These are phyloP conservation scores for Lucinisca nassula DNA, from an alignment of 2,888 invertebrate species.

Conservation along the genomic window DNA sequence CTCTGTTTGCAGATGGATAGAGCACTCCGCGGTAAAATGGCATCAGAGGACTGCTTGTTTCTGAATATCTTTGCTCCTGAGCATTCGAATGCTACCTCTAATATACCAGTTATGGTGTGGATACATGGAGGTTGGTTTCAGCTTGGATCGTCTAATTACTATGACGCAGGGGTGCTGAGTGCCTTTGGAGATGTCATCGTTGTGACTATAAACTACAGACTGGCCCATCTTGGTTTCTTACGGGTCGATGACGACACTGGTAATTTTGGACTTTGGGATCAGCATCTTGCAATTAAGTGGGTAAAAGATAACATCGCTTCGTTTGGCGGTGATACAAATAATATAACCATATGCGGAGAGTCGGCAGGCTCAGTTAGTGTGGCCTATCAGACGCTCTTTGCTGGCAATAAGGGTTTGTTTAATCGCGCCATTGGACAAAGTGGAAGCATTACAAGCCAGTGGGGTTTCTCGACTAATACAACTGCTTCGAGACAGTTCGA, in stretches of 20 bases:
- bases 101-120: slow-evolving; percentile 57
- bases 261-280: slow-evolving; percentile 80
- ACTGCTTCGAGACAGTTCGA: background rate
- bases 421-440: slow-evolving; percentile 75
- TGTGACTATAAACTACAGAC: slow-evolving; percentile 74
- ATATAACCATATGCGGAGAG: slow-evolving; percentile 77
- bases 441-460: slow-evolving; percentile 50
- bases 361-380: slow-evolving; percentile 77
- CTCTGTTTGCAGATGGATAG: slow-evolving; percentile 49
- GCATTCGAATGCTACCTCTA: background rate
- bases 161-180: slow-evolving; percentile 43
- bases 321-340: slow-evolving; percentile 72
- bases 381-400: slow-evolving; percentile 69
- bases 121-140: slow-evolving; percentile 64
- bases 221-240: slow-evolving; percentile 77
- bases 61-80: slow-evolving; percentile 62
- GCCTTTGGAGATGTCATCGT: slow-evolving; percentile 64
- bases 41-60: slow-evolving; percentile 62
- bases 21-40: background rate
- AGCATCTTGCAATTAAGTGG: slow-evolving; percentile 77
- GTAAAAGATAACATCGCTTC: slow-evolving; percentile 73
- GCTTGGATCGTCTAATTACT: slow-evolving; percentile 42
- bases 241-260: slow-evolving; percentile 66
- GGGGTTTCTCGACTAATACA: background rate
- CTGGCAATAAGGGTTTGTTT: slow-evolving; percentile 74